A percentile compares a stretch with the other conserved stretches of the same genome.
These are phyloP conservation scores for Hoplostethus mediterraneus DNA, from an alignment of 2,797 vertebrate species.

Conservation along the genomic window DNA sequence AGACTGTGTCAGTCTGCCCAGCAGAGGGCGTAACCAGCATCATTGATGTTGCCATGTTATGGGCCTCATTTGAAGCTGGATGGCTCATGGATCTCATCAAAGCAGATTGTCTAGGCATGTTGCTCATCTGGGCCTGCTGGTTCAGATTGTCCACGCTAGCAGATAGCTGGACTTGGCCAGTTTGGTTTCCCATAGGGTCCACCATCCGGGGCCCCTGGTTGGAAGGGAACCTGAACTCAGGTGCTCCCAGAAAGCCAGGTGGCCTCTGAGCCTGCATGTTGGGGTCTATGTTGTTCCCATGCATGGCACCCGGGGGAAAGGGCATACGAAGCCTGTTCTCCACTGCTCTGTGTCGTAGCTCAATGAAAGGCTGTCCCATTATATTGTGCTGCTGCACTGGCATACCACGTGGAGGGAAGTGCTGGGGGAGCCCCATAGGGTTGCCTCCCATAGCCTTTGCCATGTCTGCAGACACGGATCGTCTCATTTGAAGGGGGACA, in stretches of 20 bases:
- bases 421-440: slow-evolving; percentile 85
- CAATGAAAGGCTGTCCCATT: slow-evolving; percentile 96
- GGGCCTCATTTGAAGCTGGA: slow-evolving; percentile 85
- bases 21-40: slow-evolving; percentile 75
- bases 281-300: slow-evolving; percentile 83
- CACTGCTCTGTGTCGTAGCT: slow-evolving; percentile 92
- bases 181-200: slow-evolving; percentile 82
- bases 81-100: slow-evolving; percentile 90
- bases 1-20: slow-evolving; percentile 75
- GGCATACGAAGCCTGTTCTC: slow-evolving; percentile 90
- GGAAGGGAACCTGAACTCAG: slow-evolving; percentile 83
- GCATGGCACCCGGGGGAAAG: slow-evolving; percentile 82
- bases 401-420: slow-evolving; percentile 89
- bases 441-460: slow-evolving; percentile 86
- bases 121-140: slow-evolving; percentile 83
- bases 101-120: slow-evolving; percentile 80
- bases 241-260: slow-evolving; percentile 82
- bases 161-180: slow-evolving; percentile 83
- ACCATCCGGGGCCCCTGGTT: slow-evolving; percentile 85
- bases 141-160: slow-evolving; percentile 89
- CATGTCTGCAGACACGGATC: slow-evolving; percentile 91
- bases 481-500: slow-evolving; percentile 91
- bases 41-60: slow-evolving; percentile 82
- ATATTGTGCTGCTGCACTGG: slow-evolving; percentile 96
- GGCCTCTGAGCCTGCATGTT: slow-evolving; percentile 84